These are phyloP conservation scores for Drosophila grimshawi DNA, from an alignment of 1,140 invertebrate genomes.

Conservation along the genomic window DNA sequence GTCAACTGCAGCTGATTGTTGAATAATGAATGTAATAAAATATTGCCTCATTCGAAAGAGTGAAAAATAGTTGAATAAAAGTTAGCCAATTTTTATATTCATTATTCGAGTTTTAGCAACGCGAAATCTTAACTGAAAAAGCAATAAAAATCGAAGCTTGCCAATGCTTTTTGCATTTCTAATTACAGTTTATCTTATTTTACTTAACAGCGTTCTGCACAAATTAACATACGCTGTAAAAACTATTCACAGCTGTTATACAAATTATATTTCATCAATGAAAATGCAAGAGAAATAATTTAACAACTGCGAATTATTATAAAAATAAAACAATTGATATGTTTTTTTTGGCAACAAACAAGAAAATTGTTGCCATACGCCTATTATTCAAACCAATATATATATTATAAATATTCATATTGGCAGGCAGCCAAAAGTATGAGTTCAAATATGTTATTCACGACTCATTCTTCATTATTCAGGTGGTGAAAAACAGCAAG, in stretches of 20 bases:
- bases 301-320: not conserved
- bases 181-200: no score
- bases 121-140: no score
- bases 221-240: no score
- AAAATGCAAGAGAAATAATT: not conserved
- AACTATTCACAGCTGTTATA: not conserved
- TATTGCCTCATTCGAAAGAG: no score
- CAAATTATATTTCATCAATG: slow-evolving; percentile 4
- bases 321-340: not conserved
- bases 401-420: not conserved
- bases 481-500: not conserved
- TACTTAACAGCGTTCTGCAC: no score
- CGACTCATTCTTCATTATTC: slow-evolving; percentile 7
- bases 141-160: no score
- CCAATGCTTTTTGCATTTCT: no score
- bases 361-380: not conserved
- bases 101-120: no score
- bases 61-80: no score
- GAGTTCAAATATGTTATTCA: not conserved
- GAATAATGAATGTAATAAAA: no score
- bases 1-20: slow-evolving; percentile 17
- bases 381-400: not conserved
- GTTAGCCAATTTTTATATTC: no score
- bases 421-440: slow-evolving; percentile 5
- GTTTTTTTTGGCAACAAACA: not conserved